A percentile compares a stretch with the other conserved stretches of the same genome.
These are phyloP conservation scores for Ictidomys tridecemlineatus DNA, from an alignment of 2,113 vertebrate species.

Conservation along the genomic window DNA sequence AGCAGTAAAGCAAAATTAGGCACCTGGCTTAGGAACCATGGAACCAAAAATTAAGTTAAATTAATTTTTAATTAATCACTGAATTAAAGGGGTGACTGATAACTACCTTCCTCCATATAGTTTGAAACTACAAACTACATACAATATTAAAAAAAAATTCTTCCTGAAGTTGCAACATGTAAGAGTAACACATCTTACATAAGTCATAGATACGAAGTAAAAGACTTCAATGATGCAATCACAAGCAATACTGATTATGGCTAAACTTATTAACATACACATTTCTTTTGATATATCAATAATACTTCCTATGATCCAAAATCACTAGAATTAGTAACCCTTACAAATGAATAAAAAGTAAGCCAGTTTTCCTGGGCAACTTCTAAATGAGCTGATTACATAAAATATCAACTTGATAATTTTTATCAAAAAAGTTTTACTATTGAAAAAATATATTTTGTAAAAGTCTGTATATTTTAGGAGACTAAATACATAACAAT, in stretches of 20 bases:
- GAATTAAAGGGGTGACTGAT: slow-evolving; percentile 22
- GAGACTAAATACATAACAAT: slow-evolving; percentile 13
- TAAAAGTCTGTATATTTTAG: slow-evolving; percentile 9
- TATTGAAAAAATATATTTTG: not conserved
- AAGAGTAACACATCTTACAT: not conserved
- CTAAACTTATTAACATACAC: not conserved
- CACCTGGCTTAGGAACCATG: not conserved
- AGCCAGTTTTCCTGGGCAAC: slow-evolving; percentile 7
- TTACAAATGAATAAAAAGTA: not conserved
- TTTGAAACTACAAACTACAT: not conserved
- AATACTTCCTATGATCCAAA: not conserved
- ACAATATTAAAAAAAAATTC: not conserved
- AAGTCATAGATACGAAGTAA: slow-evolving; percentile 5
- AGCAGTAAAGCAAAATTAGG: not conserved
- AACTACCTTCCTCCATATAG: not conserved
- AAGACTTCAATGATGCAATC: slow-evolving; percentile 58
- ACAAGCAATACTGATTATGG: slow-evolving; percentile 19
- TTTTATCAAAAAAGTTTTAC: slow-evolving; percentile 41
- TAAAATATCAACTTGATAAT: not conserved
- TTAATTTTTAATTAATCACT: not conserved
- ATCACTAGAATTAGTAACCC: slow-evolving; percentile 5
- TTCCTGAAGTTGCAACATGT: not conserved
- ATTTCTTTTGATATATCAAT: slow-evolving; percentile 26
- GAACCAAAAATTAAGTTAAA: not conserved
- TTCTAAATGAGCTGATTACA: slow-evolving; percentile 18